Evolutionary conservation across 1,140 invertebrate species (phyloP).

Genomic region (Physella acuta): DNA sequence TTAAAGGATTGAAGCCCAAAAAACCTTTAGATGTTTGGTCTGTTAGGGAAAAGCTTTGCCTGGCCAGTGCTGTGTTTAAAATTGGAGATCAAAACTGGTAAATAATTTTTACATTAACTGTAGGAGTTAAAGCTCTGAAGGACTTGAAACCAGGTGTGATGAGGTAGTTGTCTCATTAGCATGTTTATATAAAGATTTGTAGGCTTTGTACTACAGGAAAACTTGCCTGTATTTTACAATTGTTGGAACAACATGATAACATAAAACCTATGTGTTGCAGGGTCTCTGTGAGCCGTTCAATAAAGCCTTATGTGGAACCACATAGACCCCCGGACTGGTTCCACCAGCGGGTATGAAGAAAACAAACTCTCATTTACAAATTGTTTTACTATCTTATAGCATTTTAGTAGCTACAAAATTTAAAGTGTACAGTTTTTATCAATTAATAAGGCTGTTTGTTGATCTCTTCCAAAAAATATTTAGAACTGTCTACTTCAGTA

Average conservation of each 20-base stretch:
- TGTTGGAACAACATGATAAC: too few relatives aligned
- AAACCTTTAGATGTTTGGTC: conserved; percentile 80
- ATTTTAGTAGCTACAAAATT: too few relatives aligned
- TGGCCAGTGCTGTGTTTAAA: conserved; percentile 82
- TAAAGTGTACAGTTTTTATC: too few relatives aligned
- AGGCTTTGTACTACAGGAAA: too few relatives aligned
- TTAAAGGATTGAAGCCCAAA: conserved; percentile 66
- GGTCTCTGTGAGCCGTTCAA: conserved; percentile 81
- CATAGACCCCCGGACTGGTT: conserved; percentile 84
- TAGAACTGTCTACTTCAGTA: conserved; percentile 86
- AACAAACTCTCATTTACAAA: too few relatives aligned
- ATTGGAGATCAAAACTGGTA: conserved; percentile 92
- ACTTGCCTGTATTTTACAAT: too few relatives aligned
- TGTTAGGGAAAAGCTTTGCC: conserved; percentile 77
- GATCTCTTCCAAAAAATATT: conserved; percentile 12
- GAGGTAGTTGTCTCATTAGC: too few relatives aligned
- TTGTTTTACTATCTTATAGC: too few relatives aligned
- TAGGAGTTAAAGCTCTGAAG: too few relatives aligned
- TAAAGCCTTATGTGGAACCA: conserved; percentile 71
- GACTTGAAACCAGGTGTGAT: too few relatives aligned
- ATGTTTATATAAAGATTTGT: too few relatives aligned
- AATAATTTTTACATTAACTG: too few relatives aligned
- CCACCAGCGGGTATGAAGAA: conserved; percentile 77
- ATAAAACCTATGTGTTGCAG: conserved; percentile 57
- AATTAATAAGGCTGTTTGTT: background rate